Conservation (phyloP, 2,113 vertebrate genomes). For the Mesembrinibis cayennensis region DNA sequence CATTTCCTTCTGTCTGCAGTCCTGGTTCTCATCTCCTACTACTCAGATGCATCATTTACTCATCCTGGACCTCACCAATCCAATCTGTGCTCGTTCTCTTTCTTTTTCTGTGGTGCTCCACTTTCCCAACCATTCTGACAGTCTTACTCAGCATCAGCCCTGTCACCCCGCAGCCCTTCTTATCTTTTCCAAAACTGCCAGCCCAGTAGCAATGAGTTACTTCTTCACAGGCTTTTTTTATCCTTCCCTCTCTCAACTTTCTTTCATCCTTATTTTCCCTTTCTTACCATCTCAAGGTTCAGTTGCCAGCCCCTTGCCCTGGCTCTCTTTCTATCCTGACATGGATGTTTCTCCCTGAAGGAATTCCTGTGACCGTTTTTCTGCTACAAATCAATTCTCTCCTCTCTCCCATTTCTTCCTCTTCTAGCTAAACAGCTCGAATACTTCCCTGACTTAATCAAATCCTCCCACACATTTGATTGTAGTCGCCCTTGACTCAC, state of each 20-base stretch:
- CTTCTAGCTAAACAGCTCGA: not conserved
- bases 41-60: not conserved
- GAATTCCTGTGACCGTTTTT: slow-evolving; percentile 30
- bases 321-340: not conserved
- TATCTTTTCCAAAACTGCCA: not conserved
- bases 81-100: not conserved
- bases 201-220: not conserved
- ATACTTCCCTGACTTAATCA: slow-evolving; percentile 41
- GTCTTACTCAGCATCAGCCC: not conserved
- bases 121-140: not conserved
- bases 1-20: not conserved
- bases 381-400: slow-evolving; percentile 13
- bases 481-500: slow-evolving; percentile 5
- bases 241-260: not conserved
- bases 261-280: not conserved
- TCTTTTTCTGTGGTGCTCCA: not conserved
- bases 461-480: slow-evolving; percentile 24
- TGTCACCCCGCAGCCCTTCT: fast-evolving
- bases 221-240: not conserved
- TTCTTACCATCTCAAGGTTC: not conserved
- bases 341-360: not conserved
- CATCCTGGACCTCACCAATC: not conserved
- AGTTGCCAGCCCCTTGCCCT: not conserved
- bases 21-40: not conserved
- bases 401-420: not conserved